Evolutionary conservation across 2,888 invertebrate species (phyloP).

Genomic region (Brenthis ino): DNA sequence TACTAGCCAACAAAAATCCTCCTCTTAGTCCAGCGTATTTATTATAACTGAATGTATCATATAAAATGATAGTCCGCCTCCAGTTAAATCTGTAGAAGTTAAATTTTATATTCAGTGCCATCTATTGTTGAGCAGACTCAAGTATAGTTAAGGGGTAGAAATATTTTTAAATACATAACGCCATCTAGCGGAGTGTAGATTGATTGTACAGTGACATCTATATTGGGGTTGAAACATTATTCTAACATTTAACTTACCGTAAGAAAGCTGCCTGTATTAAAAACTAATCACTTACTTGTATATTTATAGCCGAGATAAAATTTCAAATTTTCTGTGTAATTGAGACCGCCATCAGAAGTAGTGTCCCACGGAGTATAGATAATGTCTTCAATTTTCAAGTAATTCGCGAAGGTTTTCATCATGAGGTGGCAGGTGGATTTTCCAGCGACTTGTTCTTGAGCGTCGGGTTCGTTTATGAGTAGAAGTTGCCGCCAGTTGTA

Average conservation of each 20-base stretch:
- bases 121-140: slow-evolving; percentile 23
- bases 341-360: slow-evolving; percentile 76
- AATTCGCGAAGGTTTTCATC: slow-evolving; percentile 87
- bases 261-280: not conserved
- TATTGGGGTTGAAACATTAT: not conserved
- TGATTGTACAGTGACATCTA: not conserved
- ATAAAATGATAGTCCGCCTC: slow-evolving; percentile 87
- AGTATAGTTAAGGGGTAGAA: too few relatives aligned
- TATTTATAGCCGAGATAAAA: slow-evolving; percentile 86
- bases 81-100: slow-evolving; percentile 84
- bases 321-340: slow-evolving; percentile 84
- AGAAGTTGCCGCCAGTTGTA: slow-evolving; percentile 87
- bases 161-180: not conserved
- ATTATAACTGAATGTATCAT: slow-evolving; percentile 87
- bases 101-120: slow-evolving; percentile 38
- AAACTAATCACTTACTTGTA: slow-evolving; percentile 83
- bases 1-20: slow-evolving; percentile 89
- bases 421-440: slow-evolving; percentile 88
- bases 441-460: slow-evolving; percentile 86
- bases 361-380: slow-evolving; percentile 84
- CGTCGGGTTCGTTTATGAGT: slow-evolving; percentile 87
- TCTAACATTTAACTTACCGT: slow-evolving; percentile 2
- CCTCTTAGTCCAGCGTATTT: slow-evolving; percentile 86
- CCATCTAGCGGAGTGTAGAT: not conserved
- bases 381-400: slow-evolving; percentile 70